phyloP scores from a whole-genome alignment of 2,888 invertebrate genomes.

The Phoenoteleia sp. region DNA sequence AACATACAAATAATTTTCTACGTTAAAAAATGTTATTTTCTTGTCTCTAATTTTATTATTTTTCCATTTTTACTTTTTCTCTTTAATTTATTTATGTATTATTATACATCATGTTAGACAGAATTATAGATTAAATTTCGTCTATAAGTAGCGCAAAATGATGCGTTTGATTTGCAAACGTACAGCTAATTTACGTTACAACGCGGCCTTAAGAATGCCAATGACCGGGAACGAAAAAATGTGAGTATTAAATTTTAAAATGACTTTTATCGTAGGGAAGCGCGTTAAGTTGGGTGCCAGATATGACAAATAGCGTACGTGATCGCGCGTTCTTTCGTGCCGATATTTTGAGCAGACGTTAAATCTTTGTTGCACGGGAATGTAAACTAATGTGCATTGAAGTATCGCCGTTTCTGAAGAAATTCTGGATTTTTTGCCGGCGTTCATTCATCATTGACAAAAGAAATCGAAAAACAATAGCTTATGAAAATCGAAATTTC shows the following conservation, averaged over 20 bases:
- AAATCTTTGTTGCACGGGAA: constrained; percentile 54
- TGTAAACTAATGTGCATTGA: constrained; percentile 38
- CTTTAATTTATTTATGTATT: too few relatives aligned
- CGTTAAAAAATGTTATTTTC: too few relatives aligned
- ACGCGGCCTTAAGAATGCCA: constrained; percentile 30
- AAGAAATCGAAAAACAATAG: constrained; percentile 53
- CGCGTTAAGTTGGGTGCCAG: constrained; percentile 49
- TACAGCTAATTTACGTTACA: constrained; percentile 44
- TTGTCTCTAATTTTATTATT: too few relatives aligned
- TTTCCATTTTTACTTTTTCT: too few relatives aligned
- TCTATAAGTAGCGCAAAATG: constrained; percentile 36
- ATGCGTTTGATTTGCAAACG: constrained; percentile 49
- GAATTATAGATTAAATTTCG: constrained; percentile 43
- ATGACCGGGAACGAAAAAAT: constrained; percentile 58
- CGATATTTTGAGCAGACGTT: constrained; percentile 57
- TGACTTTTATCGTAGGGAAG: constrained; percentile 58
- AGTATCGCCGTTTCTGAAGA: constrained; percentile 31
- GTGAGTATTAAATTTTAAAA: constrained; percentile 61
- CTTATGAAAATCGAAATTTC: constrained; percentile 50
- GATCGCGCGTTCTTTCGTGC: constrained; percentile 52
- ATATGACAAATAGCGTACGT: constrained; percentile 63
- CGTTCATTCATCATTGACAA: constrained; percentile 49
- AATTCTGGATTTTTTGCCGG: constrained; percentile 15
- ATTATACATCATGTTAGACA: too few relatives aligned
- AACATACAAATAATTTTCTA: too few relatives aligned